Evolutionary conservation across 30 jellyfish, hydroid and myxozoan genomes (phyloP), one percentile per base, ranked within the genome.

Genomic region (Hydra vulgaris): DNA sequence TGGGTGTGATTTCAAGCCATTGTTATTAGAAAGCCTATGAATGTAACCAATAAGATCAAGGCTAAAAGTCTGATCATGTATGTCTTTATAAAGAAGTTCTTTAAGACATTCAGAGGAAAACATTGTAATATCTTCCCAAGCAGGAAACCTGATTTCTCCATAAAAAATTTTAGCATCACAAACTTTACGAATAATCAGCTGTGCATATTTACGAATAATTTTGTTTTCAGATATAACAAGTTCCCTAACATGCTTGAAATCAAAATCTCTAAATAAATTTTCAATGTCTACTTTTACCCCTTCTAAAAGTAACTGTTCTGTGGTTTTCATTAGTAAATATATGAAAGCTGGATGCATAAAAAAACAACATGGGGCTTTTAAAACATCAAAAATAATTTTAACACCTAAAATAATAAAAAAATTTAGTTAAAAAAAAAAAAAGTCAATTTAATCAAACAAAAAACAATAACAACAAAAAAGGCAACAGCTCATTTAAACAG

Each of bases 31-130:
- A 68, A 68, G 75, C 27, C 75, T 68, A 23, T 68, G 27, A 8
- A 68, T 23, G 27, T 68, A 68, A 7, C 75, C 27, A n/a, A 68
- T 68, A 1, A 68, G 27, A 15, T 68, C 75, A 68, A 68, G 27
- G 16, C 75, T n/a, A 68, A 68, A 68, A 68, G 75, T 16, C 27
- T 68, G 75, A 16, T 68, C 75, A 68, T 68, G 75, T n/a, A 23
- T 68, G 8, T 68, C 75, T n/a, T n/a, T 20, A 3, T 68, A 4
- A 7, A 23, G 27, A 68, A 68, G 75, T 15, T 68, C 27, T 15
- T 68, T 23, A 1, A 68, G 75, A 16, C 27, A 20, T n/a, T 20
- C 25, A n/a, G 7, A 23, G 7, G 75, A 68, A 68, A 68, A n/a
- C 25, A n/a, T 23, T 68, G 75, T 68, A 3, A 68, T 3, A 20